Evolutionary conservation across 2,113 vertebrate species (phyloP).

Genomic region (Pollachius pollachius): DNA sequence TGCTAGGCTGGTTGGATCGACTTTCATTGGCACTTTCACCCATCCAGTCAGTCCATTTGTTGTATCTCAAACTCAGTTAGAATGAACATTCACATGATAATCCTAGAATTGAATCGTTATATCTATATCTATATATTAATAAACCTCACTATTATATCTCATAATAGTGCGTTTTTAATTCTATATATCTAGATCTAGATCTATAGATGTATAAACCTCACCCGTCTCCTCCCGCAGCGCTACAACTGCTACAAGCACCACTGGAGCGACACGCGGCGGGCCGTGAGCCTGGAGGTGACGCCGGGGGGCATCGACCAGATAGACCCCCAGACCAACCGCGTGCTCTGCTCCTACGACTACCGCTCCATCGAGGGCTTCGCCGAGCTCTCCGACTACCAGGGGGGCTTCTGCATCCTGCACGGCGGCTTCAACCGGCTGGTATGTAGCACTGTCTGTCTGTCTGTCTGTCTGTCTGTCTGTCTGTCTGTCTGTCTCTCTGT

Average conservation of each 20-base stretch:
- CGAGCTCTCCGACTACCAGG: slow-evolving; percentile 91
- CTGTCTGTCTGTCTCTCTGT: not conserved
- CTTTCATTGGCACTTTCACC: too few species aligned
- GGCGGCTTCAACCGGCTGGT: slow-evolving; percentile 97
- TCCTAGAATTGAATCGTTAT: too few species aligned
- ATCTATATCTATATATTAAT: too few species aligned
- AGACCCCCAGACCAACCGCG: slow-evolving; percentile 86
- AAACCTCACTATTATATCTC: too few species aligned
- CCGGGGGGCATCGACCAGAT: slow-evolving; percentile 98
- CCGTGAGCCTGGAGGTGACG: slow-evolving; percentile 92
- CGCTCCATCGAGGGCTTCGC: slow-evolving; percentile 97
- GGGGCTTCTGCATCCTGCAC: slow-evolving; percentile 94
- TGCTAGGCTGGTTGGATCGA: too few species aligned
- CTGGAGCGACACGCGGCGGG: slow-evolving; percentile 89
- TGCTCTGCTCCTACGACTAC: slow-evolving; percentile 98
- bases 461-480: not conserved
- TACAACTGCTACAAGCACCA: slow-evolving; percentile 98
- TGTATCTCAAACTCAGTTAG: not conserved
- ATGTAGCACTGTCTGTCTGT: slow-evolving; percentile 39
- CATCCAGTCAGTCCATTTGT: too few species aligned
- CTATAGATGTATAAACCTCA: too few species aligned
- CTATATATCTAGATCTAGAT: too few species aligned
- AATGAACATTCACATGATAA: not conserved
- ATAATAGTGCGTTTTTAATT: too few species aligned
- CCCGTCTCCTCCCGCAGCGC: slow-evolving; percentile 66